Evolutionary conservation across 2,888 invertebrate genomes (phyloP), one percentile per base, ranked within the genome.

Genomic region (Cantharis flavilabris): DNA sequence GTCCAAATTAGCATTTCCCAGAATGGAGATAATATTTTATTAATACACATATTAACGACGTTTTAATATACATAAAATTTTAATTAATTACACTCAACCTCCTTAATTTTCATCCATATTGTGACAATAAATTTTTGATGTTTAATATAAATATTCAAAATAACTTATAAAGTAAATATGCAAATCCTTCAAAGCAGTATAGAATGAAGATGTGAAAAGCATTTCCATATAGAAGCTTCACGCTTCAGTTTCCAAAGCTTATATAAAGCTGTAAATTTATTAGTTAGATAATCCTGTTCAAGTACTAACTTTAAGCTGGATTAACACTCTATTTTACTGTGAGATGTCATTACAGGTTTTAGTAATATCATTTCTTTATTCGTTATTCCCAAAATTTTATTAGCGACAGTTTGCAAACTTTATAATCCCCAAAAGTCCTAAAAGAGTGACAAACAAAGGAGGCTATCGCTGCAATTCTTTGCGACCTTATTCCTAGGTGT

Each of bases 261-360:
- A 90, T 89, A 89, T 89, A 90, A 90, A 91, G 90, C 90, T 89
- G 86, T 84, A 87, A 90, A 90, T 91, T 91, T 91, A 91, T 90
- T 89, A 89, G 89, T 89, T 88, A 88, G 87, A 90, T 90, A 90
- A 90, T 89, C 90, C 88, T 87, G 88, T 88, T 87, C 89, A 89
- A 89, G 89, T 89, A 88, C 88, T 86, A 86, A 86, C 86, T 87
- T 86, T 86, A 86, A 85, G 86, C 83, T 82, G 90, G 90, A 90
- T 90, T 90, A 90, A 90, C 90, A 90, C 90, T 89, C 90, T 89
- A 90, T 90, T 90, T 88, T 87, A 87, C 84, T 84, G 84, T 79
- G 82, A 84, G 81, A 83, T 83, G 81, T 82, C 82, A 80, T 82
- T 83, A 83, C 84, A 82, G 81, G 82, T 82, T 78, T 77, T 77